Evolutionary conservation across 2,797 vertebrate species (phyloP).

Genomic region (Notoglanidium macrostoma): DNA sequence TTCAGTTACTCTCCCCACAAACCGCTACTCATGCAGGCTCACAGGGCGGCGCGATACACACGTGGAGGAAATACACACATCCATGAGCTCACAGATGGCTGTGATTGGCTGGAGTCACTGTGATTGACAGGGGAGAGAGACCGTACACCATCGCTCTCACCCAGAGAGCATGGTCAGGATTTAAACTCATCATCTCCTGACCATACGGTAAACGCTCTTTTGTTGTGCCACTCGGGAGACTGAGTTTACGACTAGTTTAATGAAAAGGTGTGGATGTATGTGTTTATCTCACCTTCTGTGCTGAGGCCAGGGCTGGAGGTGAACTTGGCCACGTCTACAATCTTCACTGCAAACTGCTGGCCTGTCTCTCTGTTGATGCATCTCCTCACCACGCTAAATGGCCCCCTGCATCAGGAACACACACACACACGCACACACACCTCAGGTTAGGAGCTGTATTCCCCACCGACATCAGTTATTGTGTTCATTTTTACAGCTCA

Average conservation of each 20-base stretch:
- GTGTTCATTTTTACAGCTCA: neutral
- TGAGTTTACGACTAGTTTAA: neutral
- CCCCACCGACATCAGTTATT: neutral
- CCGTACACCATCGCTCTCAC: neutral
- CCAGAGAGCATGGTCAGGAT: neutral
- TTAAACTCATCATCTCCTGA: neutral
- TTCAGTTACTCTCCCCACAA: neutral
- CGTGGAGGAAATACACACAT: neutral
- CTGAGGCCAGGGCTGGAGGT: constrained; percentile 99
- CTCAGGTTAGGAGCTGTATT: neutral
- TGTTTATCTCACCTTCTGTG: constrained; percentile 88
- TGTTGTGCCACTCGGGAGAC: neutral
- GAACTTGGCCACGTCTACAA: constrained; percentile 98
- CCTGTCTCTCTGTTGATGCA: constrained; percentile 98
- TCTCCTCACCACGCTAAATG: constrained; percentile 96
- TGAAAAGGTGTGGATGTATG: neutral
- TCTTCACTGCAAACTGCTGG: constrained; percentile 98
- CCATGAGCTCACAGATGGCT: neutral
- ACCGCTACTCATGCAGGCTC: neutral
- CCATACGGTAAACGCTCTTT: neutral
- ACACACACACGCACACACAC: constrained; percentile 15
- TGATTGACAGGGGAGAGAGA: neutral
- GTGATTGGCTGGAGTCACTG: neutral
- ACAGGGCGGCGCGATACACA: neutral
- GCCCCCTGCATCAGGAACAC: constrained; percentile 80